Base-by-base conservation (phyloP, 2,888 invertebrate species). In the Drosophila dives region DNA sequence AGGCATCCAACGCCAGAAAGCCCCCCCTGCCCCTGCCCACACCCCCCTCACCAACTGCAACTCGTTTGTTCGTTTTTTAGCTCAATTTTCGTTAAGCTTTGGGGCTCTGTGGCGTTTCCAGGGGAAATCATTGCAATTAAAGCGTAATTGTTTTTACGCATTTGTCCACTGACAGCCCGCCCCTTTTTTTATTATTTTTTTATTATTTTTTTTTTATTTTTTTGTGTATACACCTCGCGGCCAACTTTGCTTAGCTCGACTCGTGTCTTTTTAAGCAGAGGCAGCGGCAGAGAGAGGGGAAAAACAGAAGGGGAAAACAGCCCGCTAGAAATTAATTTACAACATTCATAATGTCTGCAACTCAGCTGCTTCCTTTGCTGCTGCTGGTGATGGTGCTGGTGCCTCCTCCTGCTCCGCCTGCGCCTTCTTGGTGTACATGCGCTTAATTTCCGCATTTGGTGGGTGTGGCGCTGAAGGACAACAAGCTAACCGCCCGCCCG, bases 121-220 rank as follows among this genome's bases (percentile, higher is more conserved):
- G 84, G 83, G 84, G 86, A 91, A 91, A 91, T 91, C 91, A 91
- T 88, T 92, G 92, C 92, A 92, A 92, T 92, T 92, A 92, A 86
- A 88, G 89, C 86, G 84, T 88, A 90, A 91, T 92, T 92, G 91
- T 92, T 90, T 89, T 85, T 80, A 86, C 75, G 89, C 88, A 86
- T 89, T 86, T 77, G 86, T 88, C 84, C 84, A 86, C 86, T 65
- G 56, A 51, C 56, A 36, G 49, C 50, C 48, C 20, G 1, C 49
- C 29, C 40, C 15, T 45, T 23, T 34, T 42, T 23, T 12, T 20
- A 0, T 26, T 26, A 26, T 3, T 26, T 23, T 23, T 23, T 26
- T 26, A 26, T 26, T 3, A 0, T 26, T 26, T 26, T 29, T 29
- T 29, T 6, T 29, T 29, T 29, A 5, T 29, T 29, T 29, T 29